Base-by-base conservation (phyloP, 2,888 invertebrate genomes). In the Lasius platythorax region DNA sequence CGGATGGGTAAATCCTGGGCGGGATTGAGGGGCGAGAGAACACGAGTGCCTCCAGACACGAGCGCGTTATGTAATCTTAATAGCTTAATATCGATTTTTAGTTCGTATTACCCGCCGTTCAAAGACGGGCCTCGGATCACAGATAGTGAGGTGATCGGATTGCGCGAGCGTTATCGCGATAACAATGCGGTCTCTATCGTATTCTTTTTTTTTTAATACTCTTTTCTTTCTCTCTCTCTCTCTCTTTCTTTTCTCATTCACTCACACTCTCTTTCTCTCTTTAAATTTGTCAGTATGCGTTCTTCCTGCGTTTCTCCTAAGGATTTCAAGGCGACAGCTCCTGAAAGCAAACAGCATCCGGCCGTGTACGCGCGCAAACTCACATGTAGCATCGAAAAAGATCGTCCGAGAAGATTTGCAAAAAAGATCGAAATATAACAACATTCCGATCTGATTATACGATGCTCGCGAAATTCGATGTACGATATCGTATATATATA, bases 241-340 rank as follows among this genome's bases (percentile, higher is more conserved):
- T 56, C 58, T 68, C 63, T 68, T 2, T 56, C 64, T 66, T 46
- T 68, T 66, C 76, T 86, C 63, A 84, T 68, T 75, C 50, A 66
- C 28, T 64, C 61, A 72, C 3, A 67, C n/a, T 40, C 63, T 84
- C 63, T 84, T 46, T 75, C 33, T 81, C 82, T 74, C 43, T 84
- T 82, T 43, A 72, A 61, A 33, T 85, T 72, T 85, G 67, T 76
- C 73, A 67, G 72, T 90, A 84, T 85, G 86, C 86, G 88, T 64
- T 87, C 87, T 91, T 88, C 88, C 89, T 91, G 91, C 87, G 87
- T 87, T 78, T 93, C 94, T 91, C 93, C 93, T 93, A 95, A 94
- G 93, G 93, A 94, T 94, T 95, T 95, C 94, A 95, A 94, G 95
- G 95, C 92, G 95, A 95, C 94, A 95, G 95, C 94, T 95, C 95